Conservation (phyloP, 2,888 invertebrate genomes). For the Hypomecis atomaria region DNA sequence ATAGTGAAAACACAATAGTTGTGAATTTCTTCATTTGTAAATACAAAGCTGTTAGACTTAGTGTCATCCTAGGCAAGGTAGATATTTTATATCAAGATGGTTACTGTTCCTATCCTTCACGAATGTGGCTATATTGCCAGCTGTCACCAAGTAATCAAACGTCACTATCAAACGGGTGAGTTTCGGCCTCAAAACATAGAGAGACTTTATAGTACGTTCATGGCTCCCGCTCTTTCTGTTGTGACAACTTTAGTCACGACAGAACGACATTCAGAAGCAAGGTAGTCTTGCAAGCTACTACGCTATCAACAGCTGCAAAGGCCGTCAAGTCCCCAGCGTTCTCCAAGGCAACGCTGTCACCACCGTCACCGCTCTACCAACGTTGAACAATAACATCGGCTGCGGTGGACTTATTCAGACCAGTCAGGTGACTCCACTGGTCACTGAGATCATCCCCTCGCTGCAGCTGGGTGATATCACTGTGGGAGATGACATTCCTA, state of each 20-base stretch:
- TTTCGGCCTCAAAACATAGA: too few relatives aligned
- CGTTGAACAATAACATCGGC: conserved; percentile 14
- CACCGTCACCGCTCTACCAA: conserved; percentile 40
- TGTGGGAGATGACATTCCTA: conserved; percentile 65
- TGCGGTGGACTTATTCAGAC: conserved; percentile 38
- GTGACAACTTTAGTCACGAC: too few relatives aligned
- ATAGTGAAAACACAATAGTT: background rate
- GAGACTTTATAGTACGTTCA: too few relatives aligned
- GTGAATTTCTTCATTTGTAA: background rate
- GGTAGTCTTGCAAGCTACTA: conserved; percentile 46
- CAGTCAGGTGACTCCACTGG: conserved; percentile 58
- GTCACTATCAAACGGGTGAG: too few relatives aligned
- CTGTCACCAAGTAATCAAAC: too few relatives aligned
- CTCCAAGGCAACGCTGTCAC: conserved; percentile 42
- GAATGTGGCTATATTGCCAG: too few relatives aligned
- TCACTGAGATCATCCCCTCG: conserved; percentile 66
- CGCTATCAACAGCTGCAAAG: conserved; percentile 43
- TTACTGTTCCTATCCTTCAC: too few relatives aligned
- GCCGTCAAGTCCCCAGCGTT: conserved; percentile 29
- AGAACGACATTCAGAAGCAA: too few relatives aligned
- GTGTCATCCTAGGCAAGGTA: background rate
- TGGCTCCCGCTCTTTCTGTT: too few relatives aligned
- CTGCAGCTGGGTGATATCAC: conserved; percentile 68
- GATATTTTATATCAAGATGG: too few relatives aligned
- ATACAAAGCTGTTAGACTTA: background rate